Evolutionary conservation across 2,113 vertebrate species (phyloP).

Genomic region (Gila orcuttii): DNA sequence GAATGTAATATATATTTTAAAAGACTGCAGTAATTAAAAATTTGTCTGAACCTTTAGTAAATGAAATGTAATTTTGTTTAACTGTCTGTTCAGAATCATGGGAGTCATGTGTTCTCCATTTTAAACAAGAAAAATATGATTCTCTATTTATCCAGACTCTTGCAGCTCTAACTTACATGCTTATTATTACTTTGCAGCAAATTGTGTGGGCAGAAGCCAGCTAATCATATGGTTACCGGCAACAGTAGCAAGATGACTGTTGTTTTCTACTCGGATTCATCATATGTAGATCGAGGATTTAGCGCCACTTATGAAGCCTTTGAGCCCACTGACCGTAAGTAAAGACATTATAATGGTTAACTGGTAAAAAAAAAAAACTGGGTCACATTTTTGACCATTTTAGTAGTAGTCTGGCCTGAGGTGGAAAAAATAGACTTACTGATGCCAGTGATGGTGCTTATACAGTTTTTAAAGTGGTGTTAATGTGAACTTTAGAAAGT

Average conservation of each 20-base stretch:
- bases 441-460: not conserved
- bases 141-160: too few species aligned
- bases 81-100: too few species aligned
- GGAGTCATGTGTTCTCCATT: too few species aligned
- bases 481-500: not conserved
- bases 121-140: too few species aligned
- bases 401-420: not conserved
- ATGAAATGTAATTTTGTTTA: too few species aligned
- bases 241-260: slow-evolving; percentile 76
- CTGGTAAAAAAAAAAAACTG: not conserved
- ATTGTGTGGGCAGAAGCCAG: slow-evolving; percentile 78
- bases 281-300: slow-evolving; percentile 88
- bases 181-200: slow-evolving; percentile 64
- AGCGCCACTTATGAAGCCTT: slow-evolving; percentile 79
- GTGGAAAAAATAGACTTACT: not conserved
- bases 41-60: too few species aligned
- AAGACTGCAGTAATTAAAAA: too few species aligned
- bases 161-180: not conserved
- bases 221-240: slow-evolving; percentile 73
- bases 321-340: slow-evolving; percentile 83
- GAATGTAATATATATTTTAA: accelerated
- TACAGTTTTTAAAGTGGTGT: not conserved
- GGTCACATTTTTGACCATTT: not conserved
- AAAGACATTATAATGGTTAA: not conserved
- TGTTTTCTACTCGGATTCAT: slow-evolving; percentile 80